A percentile compares a stretch with the other conserved stretches of the same genome.
Conservation (phyloP, 2,888 invertebrate species). For the Onthophagus sagittarius region DNA sequence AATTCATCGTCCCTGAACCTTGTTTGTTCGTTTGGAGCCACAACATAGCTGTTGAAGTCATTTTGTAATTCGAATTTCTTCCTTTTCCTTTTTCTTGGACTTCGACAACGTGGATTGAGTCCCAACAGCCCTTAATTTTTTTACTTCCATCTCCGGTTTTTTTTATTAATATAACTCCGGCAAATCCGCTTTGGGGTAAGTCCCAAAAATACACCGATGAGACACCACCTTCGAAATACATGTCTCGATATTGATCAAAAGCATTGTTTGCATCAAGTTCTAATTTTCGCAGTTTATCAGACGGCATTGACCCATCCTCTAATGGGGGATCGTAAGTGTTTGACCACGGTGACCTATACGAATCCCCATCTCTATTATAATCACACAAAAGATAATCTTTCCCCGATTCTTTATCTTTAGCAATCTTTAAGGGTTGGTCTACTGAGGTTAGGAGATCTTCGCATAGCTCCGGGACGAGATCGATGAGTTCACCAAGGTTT, state of each 20-base stretch:
- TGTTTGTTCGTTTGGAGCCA: constrained; percentile 98
- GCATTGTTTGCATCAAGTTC: constrained; percentile 98
- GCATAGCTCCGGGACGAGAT: constrained; percentile 91
- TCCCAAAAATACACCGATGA: constrained; percentile 99
- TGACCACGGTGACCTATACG: constrained; percentile 98
- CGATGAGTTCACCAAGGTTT: constrained; percentile 95
- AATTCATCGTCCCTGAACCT: constrained; percentile 97
- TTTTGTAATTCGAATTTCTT: constrained; percentile 93
- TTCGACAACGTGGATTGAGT: constrained; percentile 98
- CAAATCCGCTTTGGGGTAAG: constrained; percentile 87
- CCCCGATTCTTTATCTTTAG: constrained; percentile 89
- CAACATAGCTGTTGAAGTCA: constrained; percentile 98
- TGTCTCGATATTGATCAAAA: constrained; percentile 97
- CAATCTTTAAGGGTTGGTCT: constrained; percentile 97
- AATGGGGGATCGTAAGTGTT: constrained; percentile 97
- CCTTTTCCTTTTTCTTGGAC: constrained; percentile 95
- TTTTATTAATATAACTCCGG: constrained; percentile 96
- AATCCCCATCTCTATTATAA: constrained; percentile 99
- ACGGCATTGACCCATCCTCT: constrained; percentile 98
- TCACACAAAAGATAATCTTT: constrained; percentile 98
- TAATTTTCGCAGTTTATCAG: constrained; percentile 88
- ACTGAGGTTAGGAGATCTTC: constrained; percentile 96
- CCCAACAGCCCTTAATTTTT: constrained; percentile 99
- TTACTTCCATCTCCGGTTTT: constrained; percentile 98
- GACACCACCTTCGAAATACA: constrained; percentile 99